These are phyloP conservation scores for Oryctolagus cuniculus DNA, from an alignment of 2,113 vertebrate genomes.

Conservation along the genomic window DNA sequence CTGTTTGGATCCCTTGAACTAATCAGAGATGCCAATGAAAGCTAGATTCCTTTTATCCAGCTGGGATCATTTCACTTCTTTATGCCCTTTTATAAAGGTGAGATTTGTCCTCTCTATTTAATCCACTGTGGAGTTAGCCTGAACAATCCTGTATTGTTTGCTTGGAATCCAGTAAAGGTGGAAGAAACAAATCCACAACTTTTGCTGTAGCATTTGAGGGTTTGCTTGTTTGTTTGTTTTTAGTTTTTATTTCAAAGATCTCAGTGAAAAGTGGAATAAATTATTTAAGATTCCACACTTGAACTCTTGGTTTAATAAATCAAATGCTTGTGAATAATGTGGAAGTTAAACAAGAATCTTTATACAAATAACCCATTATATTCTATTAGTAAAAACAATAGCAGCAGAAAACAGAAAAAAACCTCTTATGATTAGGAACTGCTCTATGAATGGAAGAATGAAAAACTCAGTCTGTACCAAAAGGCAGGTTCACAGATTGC, in stretches of 20 bases:
- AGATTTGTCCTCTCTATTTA: background rate
- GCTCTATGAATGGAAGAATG: background rate
- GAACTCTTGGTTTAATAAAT: background rate
- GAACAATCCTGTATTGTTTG: background rate
- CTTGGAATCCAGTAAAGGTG: background rate
- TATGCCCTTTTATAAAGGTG: background rate
- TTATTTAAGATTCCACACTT: slow-evolving; percentile 53
- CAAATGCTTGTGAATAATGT: background rate
- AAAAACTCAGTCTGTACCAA: background rate
- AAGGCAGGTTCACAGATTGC: background rate
- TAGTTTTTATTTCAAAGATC: slow-evolving; percentile 33
- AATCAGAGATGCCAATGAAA: background rate
- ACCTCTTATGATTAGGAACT: background rate
- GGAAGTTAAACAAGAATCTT: slow-evolving; percentile 30
- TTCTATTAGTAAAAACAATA: slow-evolving; percentile 5
- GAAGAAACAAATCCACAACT: slow-evolving; percentile 2
- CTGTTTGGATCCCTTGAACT: slow-evolving; percentile 31
- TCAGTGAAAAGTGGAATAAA: background rate
- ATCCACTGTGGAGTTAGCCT: background rate
- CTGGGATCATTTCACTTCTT: slow-evolving; percentile 24
- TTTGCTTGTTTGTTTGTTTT: background rate
- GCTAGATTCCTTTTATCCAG: background rate
- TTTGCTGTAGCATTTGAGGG: background rate
- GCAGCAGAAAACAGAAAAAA: background rate
- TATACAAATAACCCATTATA: background rate